These are phyloP conservation scores for Hystrix cristata DNA, from an alignment of 2,113 vertebrate genomes.

Conservation along the genomic window DNA sequence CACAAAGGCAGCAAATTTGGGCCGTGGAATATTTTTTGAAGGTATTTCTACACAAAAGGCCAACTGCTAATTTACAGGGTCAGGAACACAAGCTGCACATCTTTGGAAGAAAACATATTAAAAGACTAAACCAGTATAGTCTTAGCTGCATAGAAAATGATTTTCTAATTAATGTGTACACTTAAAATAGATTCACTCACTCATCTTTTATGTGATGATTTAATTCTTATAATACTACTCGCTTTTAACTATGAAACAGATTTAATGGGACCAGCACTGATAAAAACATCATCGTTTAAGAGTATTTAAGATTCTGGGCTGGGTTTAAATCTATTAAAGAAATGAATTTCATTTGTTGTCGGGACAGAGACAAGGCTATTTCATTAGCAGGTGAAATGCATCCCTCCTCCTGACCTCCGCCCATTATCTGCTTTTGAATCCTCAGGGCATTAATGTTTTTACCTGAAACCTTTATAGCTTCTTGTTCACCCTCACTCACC, in stretches of 20 bases:
- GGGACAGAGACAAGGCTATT: background rate
- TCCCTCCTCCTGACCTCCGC: background rate
- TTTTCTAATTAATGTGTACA: background rate
- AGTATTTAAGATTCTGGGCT: constrained; percentile 44
- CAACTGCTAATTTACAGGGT: background rate
- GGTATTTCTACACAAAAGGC: background rate
- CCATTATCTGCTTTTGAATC: background rate
- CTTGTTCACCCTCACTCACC: background rate
- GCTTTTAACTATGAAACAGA: constrained; percentile 28
- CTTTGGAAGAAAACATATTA: constrained; percentile 37
- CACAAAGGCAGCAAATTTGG: background rate
- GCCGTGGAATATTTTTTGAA: background rate
- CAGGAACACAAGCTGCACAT: background rate
- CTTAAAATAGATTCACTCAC: background rate
- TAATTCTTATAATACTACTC: constrained; percentile 26
- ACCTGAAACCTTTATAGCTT: background rate
- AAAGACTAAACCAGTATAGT: background rate
- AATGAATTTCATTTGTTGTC: constrained; percentile 25
- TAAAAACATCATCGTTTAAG: background rate
- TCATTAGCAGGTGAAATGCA: background rate
- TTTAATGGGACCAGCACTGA: background rate
- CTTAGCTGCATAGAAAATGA: constrained; percentile 10
- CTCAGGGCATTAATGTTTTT: background rate
- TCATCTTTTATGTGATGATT: background rate
- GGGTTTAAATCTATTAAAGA: background rate